These are phyloP conservation scores for Antrozous pallidus DNA, from an alignment of 2,797 vertebrate species.

Conservation along the genomic window DNA sequence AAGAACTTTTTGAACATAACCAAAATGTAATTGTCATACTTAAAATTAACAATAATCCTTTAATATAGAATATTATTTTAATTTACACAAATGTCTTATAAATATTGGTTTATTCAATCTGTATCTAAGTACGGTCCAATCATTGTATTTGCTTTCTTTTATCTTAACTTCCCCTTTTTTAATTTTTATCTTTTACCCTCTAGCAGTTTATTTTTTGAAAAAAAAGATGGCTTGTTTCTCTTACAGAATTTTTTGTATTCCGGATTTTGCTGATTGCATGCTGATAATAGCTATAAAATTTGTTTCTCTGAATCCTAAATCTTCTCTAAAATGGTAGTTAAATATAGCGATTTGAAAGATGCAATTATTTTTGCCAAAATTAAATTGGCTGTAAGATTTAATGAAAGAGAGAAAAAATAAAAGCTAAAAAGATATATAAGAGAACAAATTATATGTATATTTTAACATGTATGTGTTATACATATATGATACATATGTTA, in stretches of 20 bases:
- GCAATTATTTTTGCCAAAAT: constrained; percentile 1
- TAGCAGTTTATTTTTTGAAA: neutral
- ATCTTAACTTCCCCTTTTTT: neutral
- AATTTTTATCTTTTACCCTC: neutral
- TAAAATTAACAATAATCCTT: neutral
- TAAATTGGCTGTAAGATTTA: neutral
- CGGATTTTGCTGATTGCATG: neutral
- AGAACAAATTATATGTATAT: neutral
- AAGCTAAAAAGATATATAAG: constrained; percentile 18
- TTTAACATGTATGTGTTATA: neutral
- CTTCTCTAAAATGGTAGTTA: neutral
- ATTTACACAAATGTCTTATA: neutral
- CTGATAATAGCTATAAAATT: neutral
- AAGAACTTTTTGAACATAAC: neutral
- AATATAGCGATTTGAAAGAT: constrained; percentile 16
- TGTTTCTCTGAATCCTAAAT: constrained; percentile 34
- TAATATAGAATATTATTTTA: neutral
- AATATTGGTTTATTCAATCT: neutral
- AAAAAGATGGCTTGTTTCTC: neutral
- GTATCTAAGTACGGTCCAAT: neutral
- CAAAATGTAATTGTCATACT: neutral
- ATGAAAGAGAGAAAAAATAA: constrained; percentile 15
- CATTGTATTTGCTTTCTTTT: neutral
- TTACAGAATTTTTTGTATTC: neutral
- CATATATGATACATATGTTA: neutral